Evolutionary conservation across 2,888 invertebrate genomes (phyloP).

Genomic region (Rotaria sp.): DNA sequence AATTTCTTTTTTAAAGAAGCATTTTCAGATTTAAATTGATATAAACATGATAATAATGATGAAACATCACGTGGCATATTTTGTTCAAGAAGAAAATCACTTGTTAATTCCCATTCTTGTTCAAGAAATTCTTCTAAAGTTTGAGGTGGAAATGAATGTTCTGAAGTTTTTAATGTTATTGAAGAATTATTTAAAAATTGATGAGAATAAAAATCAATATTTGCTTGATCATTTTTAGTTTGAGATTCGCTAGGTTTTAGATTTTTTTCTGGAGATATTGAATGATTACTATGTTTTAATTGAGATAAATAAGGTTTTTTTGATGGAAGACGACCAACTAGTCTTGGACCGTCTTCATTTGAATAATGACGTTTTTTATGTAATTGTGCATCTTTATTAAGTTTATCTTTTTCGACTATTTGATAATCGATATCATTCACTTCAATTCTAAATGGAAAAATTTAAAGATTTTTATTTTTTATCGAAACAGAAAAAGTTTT

Average conservation of each 20-base stretch:
- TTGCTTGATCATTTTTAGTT: neutral
- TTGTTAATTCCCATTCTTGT: constrained; percentile 19
- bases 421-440: neutral
- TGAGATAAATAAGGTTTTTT: neutral
- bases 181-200: neutral
- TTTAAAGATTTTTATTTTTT: no score
- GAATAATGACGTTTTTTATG: neutral
- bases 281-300: neutral
- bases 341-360: neutral
- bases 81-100: constrained; percentile 25
- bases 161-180: neutral
- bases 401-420: neutral
- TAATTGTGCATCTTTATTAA: neutral
- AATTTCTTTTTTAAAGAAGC: neutral
- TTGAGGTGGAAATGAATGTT: neutral
- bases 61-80: constrained; percentile 16
- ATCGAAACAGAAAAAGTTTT: neutral
- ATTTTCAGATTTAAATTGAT: constrained; percentile 13
- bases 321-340: neutral
- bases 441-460: neutral
- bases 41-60: constrained; percentile 17
- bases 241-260: neutral
- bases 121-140: constrained; percentile 19
- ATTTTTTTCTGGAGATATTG: neutral
- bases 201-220: neutral